Base-by-base conservation (phyloP, 2,113 vertebrate genomes). In the Pollachius pollachius region DNA sequence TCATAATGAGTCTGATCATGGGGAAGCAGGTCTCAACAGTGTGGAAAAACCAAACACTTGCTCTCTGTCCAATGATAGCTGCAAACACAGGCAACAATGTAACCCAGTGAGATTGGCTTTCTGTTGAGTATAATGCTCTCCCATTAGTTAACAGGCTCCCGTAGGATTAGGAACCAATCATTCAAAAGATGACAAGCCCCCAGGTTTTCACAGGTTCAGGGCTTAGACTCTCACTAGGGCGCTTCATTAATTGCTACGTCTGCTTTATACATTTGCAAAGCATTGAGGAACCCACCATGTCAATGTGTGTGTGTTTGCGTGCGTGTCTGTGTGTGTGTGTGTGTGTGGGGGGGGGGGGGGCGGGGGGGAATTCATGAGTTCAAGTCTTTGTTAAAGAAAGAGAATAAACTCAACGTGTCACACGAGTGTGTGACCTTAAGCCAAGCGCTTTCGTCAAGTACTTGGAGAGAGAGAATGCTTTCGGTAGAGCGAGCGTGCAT, bases 111-210 rank as follows among this genome's bases (percentile, higher is more conserved):
- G 85, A 78, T 66, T 83, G 34, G 75, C 73, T 78, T 84, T 72
- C 79, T 78, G 75, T 66, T 34, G 60, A 52, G 3, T 73, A 71
- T 90, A 89, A 89, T 89, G 87, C 89, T 85, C 79, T 89, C 88
- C 88, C 85, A 87, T 87, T 81, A 84, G 84, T 76, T 74, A 74
- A 68, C 69, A 79, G 23, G 63, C 71, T 79, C 86, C 82, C 79
- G 48, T 23, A 21, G 70, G 88, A 82, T 71, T 74, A 61, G 19
- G 52, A 83, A 68, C 60, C 74, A 63, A 70, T 85, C 65, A 76
- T 83, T 83, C 75, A 69, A 61, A 62, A 73, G 78, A 81, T 84
- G 77, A 74, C 71, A 66, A 73, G 69, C 66, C 64, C 81, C 77
- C 48, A 68, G 78, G 82, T 82, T 78, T 84, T 80, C 75, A 76